Base-by-base conservation (phyloP, 2,113 vertebrate species). In the Uropsilus gracilis region DNA sequence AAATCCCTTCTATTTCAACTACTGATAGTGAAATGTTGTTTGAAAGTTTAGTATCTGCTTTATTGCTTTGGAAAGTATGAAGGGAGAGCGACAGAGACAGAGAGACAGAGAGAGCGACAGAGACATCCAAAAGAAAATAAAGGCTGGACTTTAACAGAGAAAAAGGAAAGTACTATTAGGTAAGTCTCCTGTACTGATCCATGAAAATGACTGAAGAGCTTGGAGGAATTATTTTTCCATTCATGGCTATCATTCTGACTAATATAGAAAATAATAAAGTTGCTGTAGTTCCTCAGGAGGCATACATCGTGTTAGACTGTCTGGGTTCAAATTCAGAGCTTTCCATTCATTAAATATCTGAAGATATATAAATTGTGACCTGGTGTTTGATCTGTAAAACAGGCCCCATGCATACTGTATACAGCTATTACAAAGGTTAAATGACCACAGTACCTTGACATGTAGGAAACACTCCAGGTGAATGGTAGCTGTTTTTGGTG, bases 1-100 rank as follows among this genome's bases (percentile, higher is more conserved):
- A 89, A 94, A 34, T 20, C 32, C 63, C 69, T 84, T 94, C 89
- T 69, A 86, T 89, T 94, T 91, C 32, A 73, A 83, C 32, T 46
- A 66, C 13, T 53, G 30, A 81, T n/a, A 44, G 7, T 92, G 42
- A 90, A 92, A 93, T 55, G 37, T 90, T 94, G 88, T 66, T 80
- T 77, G 82, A 86, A 89, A 78, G 50, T 8, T 32, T 42, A 30
- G 24, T 50, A 16, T 86, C 61, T 90, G 4, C 61, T 93, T 91
- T 94, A 42, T 71, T 16, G 17, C 53, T 53, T 53, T 53, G 50
- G 50, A 53, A 18, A 53, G 17, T 20, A 53, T 18, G 2, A 53
- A 53, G 20, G 20, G 20, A 50, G 12, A 50, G 48, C 6, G 46
- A 50, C 3, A 53, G 50, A 53, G 7, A 53, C 17, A 53, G 11